Conservation (phyloP, 1,140 invertebrate genomes). For the Drosophila eugracilis region DNA sequence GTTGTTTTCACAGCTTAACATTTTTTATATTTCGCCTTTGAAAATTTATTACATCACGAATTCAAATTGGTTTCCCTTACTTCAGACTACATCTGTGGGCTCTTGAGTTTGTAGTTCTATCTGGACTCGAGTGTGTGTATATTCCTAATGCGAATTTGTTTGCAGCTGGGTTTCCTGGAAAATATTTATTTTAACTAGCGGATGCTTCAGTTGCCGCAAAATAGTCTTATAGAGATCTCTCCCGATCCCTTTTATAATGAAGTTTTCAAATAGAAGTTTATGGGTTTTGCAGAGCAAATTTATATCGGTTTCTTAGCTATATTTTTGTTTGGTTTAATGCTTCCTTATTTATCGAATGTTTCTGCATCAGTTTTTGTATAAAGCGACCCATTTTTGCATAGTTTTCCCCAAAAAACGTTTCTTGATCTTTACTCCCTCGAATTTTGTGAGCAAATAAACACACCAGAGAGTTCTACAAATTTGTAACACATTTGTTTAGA, state of each 20-base stretch:
- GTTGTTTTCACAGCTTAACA: conserved; percentile 44
- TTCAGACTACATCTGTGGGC: conserved; percentile 39
- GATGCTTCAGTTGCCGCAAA: conserved; percentile 37
- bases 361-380: conserved; percentile 26
- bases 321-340: conserved; percentile 32
- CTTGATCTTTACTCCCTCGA: conserved; percentile 14
- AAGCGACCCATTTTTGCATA: conserved; percentile 22
- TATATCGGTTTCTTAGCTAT: conserved; percentile 44
- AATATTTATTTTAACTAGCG: conserved; percentile 65
- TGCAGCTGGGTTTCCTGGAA: conserved; percentile 81
- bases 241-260: conserved; percentile 55
- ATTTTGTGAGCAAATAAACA: conserved; percentile 50
- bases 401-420: conserved; percentile 10
- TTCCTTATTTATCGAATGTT: conserved; percentile 23
- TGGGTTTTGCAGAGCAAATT: conserved; percentile 60
- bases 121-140: conserved; percentile 10
- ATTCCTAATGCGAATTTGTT: conserved; percentile 52
- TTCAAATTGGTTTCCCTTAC: conserved; percentile 40
- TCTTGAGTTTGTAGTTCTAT: conserved; percentile 47
- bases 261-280: conserved; percentile 68
- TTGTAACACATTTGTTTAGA: conserved; percentile 66
- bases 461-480: conserved; percentile 42
- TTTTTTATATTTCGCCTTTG: conserved; percentile 39
- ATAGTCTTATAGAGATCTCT: conserved; percentile 13
- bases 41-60: conserved; percentile 81